Evolutionary conservation across 2,797 vertebrate genomes (phyloP), one percentile per base, ranked within the genome.

Genomic region (Dromococcyx pavoninus): DNA sequence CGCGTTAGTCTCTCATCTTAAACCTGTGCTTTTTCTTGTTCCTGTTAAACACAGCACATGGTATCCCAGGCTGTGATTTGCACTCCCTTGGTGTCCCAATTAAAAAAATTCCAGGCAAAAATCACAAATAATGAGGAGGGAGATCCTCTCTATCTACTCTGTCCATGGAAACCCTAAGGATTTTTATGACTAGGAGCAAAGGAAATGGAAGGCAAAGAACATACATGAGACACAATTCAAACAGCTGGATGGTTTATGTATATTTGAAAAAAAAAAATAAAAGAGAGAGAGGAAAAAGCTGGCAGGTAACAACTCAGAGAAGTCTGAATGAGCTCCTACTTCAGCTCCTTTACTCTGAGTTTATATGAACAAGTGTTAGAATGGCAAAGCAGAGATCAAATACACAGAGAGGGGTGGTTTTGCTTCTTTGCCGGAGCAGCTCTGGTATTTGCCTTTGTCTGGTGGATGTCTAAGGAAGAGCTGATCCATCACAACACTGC

Each of bases 141-240:
- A 51, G 8, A 41, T 25, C 56, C 21, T 41, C n/a, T 83, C 77
- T 41, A 11, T 41, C 67, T 91, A 41, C 69, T 62, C 61, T 91
- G 17, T 16, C 60, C 87, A 48, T 11, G 30, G 48, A 73, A 91
- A 79, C 8, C 11, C 32, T 62, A 56, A 30, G 56, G n/a, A 75
- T 60, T 92, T 85, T 78, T 75, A 75, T 83, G 92, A 54, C 53
- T 43, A 54, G 3, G 51, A 86, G 54, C 28, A 78, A 93, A 91
- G 54, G 27, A 77, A 91, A 93, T 85, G 93, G 58, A 83, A 86
- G 91, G 72, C 54, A 94, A 91, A 92, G 61, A 93, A 27, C 4
- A 64, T 30, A 90, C 23, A 72, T 28, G 62, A 84, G 28, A 64
- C 13, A 64, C 13, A 73, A 51, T 85, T 89, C 64, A 79, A 91